Percentiles rank a stretch among this genome's conserved stretches.
These are phyloP conservation scores for Lepisosteus osseus DNA, from an alignment of 2,113 vertebrate species.

Conservation along the genomic window DNA sequence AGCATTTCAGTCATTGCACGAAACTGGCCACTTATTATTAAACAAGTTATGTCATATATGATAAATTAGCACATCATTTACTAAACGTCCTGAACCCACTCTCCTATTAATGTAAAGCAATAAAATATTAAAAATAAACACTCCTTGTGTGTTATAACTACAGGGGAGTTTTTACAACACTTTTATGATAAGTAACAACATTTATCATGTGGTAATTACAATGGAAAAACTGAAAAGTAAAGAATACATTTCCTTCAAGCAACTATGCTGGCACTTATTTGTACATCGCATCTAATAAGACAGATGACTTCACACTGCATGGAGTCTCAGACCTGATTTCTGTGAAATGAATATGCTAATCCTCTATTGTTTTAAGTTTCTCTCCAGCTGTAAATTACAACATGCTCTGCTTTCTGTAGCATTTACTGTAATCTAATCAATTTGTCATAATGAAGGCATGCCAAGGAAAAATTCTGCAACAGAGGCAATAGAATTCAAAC, in stretches of 20 bases:
- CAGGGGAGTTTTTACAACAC: neutral
- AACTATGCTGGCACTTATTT: constrained; percentile 23
- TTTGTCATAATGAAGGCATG: constrained; percentile 39
- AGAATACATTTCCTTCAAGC: constrained; percentile 22
- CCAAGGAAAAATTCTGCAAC: neutral
- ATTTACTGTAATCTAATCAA: constrained; percentile 1
- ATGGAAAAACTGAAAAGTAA: constrained; percentile 19
- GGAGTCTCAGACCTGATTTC: constrained; percentile 32
- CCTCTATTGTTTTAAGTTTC: constrained; percentile 40
- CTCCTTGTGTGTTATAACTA: neutral
- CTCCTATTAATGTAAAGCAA: too few species aligned
- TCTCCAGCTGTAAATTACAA: constrained; percentile 32
- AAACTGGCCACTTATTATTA: too few species aligned
- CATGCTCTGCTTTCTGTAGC: constrained; percentile 22
- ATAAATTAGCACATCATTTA: too few species aligned
- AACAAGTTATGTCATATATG: too few species aligned
- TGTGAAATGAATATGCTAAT: constrained; percentile 39
- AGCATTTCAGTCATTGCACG: too few species aligned
- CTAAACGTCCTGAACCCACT: too few species aligned
- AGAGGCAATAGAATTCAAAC: too few species aligned
- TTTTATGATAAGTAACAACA: constrained; percentile 19
- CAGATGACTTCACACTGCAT: constrained; percentile 29
- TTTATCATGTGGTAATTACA: constrained; percentile 35
- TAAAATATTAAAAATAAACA: too few species aligned
- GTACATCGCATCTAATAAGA: constrained; percentile 32